Conservation (phyloP, 2,797 vertebrate genomes). For the Steatocranus sp. region DNA sequence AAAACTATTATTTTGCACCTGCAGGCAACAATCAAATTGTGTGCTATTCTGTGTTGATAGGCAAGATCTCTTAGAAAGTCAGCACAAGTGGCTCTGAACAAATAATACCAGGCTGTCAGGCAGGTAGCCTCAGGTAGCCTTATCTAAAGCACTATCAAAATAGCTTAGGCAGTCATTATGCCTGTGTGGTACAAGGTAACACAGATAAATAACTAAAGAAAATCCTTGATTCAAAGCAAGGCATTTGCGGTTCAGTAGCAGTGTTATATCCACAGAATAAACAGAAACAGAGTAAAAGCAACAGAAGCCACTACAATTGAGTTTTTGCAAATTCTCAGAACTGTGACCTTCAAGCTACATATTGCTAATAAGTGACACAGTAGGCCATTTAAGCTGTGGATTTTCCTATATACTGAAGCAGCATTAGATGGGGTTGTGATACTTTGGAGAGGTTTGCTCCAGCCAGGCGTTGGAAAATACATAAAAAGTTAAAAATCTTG, state of each 20-base stretch:
- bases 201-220: neutral
- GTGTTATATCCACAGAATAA: neutral
- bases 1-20: neutral
- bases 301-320: neutral
- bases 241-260: rapidly evolving
- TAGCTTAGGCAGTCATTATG: neutral
- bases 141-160: neutral
- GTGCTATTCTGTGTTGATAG: neutral
- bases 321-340: neutral
- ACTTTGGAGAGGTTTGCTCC: neutral
- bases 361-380: neutral
- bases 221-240: neutral
- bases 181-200: neutral
- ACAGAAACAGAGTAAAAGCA: neutral
- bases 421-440: neutral
- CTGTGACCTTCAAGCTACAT: neutral
- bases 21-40: neutral
- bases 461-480: neutral
- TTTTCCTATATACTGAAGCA: neutral
- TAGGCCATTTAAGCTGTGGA: neutral
- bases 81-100: neutral
- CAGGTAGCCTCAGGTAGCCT: neutral
- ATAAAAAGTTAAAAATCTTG: neutral
- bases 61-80: neutral
- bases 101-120: rapidly evolving